Evolutionary conservation across 2,113 vertebrate species (phyloP).

Genomic region (Proterorhinus semilunaris): DNA sequence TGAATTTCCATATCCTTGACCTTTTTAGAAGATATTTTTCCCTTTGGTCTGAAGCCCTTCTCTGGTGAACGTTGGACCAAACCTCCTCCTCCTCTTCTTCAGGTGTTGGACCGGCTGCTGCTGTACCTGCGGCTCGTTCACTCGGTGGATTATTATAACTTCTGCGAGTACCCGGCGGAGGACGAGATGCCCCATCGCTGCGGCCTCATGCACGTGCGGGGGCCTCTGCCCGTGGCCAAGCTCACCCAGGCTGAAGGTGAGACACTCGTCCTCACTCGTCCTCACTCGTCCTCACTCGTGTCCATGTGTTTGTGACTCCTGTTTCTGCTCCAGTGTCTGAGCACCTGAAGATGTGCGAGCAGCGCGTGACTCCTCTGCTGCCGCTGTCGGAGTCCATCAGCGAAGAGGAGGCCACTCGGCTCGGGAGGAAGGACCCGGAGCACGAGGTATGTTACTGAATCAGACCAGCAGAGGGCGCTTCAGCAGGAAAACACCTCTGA

Average conservation of each 20-base stretch:
- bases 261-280: no score
- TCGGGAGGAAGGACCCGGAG: slow-evolving; percentile 87
- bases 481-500: no score
- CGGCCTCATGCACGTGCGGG: slow-evolving; percentile 88
- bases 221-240: slow-evolving; percentile 84
- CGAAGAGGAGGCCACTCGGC: slow-evolving; percentile 83
- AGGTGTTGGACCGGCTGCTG: slow-evolving; percentile 89
- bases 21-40: no score
- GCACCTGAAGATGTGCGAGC: slow-evolving; percentile 87
- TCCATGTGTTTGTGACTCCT: no score
- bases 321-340: slow-evolving; percentile 75
- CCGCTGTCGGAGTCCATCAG: slow-evolving; percentile 80
- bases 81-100: neutral
- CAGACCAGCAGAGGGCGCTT: neutral
- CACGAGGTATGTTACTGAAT: slow-evolving; percentile 73
- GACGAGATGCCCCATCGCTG: slow-evolving; percentile 95
- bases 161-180: slow-evolving; percentile 87
- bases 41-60: neutral
- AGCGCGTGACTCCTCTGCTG: slow-evolving; percentile 82
- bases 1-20: no score
- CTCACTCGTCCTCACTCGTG: no score
- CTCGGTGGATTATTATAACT: slow-evolving; percentile 91
- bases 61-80: no score
- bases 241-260: slow-evolving; percentile 84
- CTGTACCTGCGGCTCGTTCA: slow-evolving; percentile 90